phyloP scores from a whole-genome alignment of 2,888 invertebrate genomes.

The Drosophila mimetica region DNA sequence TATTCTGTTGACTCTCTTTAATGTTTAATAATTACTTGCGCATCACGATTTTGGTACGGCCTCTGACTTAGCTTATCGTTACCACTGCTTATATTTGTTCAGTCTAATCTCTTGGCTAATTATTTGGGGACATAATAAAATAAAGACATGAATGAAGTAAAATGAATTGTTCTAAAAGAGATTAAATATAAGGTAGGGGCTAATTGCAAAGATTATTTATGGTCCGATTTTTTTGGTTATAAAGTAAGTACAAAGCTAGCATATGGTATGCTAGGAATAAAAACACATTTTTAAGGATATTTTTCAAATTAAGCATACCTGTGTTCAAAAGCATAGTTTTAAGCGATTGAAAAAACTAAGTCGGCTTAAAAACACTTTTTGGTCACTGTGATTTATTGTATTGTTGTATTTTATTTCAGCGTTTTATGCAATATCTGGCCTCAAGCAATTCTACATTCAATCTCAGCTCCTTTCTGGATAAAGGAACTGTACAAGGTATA shows the following conservation, averaged over 20 bases:
- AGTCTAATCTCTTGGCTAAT: conserved; percentile 28
- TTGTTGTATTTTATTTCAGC: too few relatives aligned
- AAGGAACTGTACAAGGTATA: conserved; percentile 98
- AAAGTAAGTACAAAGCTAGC: too few relatives aligned
- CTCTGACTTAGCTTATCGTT: conserved; percentile 29
- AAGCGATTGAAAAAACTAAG: too few relatives aligned
- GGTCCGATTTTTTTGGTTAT: too few relatives aligned
- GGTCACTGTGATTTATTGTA: too few relatives aligned
- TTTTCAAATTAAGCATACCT: too few relatives aligned
- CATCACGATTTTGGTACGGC: conserved; percentile 31
- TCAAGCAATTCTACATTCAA: conserved; percentile 99
- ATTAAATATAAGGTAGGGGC: too few relatives aligned
- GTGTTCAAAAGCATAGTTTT: too few relatives aligned
- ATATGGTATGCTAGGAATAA: too few relatives aligned
- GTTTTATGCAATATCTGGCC: conserved; percentile 99
- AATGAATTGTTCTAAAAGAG: background rate
- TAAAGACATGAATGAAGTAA: conserved; percentile 7
- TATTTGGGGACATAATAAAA: conserved; percentile 20
- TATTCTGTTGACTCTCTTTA: conserved; percentile 17
- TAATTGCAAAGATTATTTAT: too few relatives aligned
- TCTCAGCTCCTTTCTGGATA: conserved; percentile 98
- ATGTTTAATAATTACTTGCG: conserved; percentile 14
- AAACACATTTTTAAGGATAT: too few relatives aligned
- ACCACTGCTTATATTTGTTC: conserved; percentile 25
- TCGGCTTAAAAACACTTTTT: too few relatives aligned